Percentiles rank a stretch among this genome's conserved stretches.
Conservation (phyloP, 2,113 vertebrate species). For the Melanocharis versteri region DNA sequence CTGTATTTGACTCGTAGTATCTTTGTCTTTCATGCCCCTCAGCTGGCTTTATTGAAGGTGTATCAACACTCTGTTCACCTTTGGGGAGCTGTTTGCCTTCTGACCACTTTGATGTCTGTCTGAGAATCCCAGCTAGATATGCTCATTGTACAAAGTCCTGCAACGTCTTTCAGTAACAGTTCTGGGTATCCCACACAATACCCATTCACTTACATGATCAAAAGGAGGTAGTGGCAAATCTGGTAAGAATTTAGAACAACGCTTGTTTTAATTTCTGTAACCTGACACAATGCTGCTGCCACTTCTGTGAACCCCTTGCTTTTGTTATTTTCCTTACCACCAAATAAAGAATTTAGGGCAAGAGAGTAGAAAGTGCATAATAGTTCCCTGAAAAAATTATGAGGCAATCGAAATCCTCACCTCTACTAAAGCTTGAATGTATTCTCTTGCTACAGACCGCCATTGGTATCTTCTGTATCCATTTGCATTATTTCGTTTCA, state of each 20-base stretch:
- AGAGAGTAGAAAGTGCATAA: background rate
- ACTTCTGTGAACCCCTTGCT: background rate
- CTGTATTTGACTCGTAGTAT: rapidly evolving
- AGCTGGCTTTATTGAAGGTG: background rate
- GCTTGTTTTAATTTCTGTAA: background rate
- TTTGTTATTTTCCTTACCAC: background rate
- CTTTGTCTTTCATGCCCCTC: background rate
- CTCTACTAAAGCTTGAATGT: background rate
- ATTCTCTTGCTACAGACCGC: background rate
- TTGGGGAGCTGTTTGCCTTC: background rate
- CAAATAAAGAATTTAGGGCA: background rate
- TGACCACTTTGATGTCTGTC: background rate
- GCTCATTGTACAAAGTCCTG: background rate
- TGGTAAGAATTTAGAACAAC: background rate
- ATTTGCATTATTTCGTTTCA: background rate
- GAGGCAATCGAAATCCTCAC: background rate
- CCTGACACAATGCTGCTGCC: background rate
- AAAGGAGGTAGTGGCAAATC: background rate
- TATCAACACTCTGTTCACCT: background rate
- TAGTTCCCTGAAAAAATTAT: background rate
- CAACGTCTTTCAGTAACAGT: background rate
- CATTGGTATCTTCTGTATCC: background rate
- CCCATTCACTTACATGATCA: background rate
- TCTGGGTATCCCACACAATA: background rate
- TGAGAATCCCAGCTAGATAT: background rate